Conservation (phyloP, 1,140 invertebrate species). For the Sweltsa coloradensis region DNA sequence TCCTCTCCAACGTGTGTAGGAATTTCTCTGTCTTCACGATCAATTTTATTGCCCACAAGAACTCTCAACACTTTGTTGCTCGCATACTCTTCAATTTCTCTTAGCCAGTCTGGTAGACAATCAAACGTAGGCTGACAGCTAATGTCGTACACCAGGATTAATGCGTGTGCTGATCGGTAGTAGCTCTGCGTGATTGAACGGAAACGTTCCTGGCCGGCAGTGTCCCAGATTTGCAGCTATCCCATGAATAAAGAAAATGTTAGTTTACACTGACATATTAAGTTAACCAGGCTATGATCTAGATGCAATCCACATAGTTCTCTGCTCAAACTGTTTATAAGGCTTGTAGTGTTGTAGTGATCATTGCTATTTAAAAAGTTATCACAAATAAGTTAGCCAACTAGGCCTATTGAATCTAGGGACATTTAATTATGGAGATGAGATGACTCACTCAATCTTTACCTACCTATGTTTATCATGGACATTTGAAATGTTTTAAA, state of each 20-base stretch:
- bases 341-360: too few species aligned
- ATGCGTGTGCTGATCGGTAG: conserved; percentile 92
- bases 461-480: too few species aligned
- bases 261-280: too few species aligned
- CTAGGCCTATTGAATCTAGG: too few species aligned
- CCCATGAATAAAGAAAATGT: conserved; percentile 26
- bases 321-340: too few species aligned
- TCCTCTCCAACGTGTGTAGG: conserved; percentile 89
- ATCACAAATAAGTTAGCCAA: too few species aligned
- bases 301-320: too few species aligned
- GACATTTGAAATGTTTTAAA: too few species aligned
- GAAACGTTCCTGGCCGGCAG: conserved; percentile 93
- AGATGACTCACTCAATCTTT: too few species aligned
- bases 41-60: conserved; percentile 92
- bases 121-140: conserved; percentile 95
- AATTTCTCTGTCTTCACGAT: conserved; percentile 89
- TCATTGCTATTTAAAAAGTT: too few species aligned
- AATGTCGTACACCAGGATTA: conserved; percentile 96
- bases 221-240: conserved; percentile 97
- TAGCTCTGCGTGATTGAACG: conserved; percentile 97
- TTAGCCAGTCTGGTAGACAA: conserved; percentile 85
- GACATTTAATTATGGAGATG: too few species aligned
- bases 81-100: conserved; percentile 94
- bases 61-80: conserved; percentile 87
- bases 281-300: too few species aligned